Conservation (phyloP, 2,797 vertebrate species). For the Sciaenops ocellatus region DNA sequence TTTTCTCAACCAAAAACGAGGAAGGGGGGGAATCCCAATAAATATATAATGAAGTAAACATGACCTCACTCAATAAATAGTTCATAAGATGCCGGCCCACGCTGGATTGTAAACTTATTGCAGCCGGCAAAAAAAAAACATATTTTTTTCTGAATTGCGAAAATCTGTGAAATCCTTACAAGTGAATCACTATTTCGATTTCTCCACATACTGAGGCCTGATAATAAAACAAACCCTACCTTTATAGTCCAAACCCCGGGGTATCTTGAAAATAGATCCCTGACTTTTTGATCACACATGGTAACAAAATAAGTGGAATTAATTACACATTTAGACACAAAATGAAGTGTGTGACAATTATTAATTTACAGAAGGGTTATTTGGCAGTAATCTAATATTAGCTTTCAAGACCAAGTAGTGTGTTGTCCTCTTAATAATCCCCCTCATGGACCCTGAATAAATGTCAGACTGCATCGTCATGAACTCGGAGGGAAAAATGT, state of each 20-base stretch:
- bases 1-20: constrained; percentile 85
- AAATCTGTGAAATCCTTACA: constrained; percentile 65
- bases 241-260: constrained; percentile 57
- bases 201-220: constrained; percentile 62
- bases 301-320: constrained; percentile 89
- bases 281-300: constrained; percentile 82
- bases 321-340: constrained; percentile 91
- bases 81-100: constrained; percentile 87
- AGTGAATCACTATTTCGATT: constrained; percentile 64
- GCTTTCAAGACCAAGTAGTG: constrained; percentile 85
- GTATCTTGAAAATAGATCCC: constrained; percentile 76
- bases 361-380: constrained; percentile 93
- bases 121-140: constrained; percentile 64
- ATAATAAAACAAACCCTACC: constrained; percentile 61
- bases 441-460: constrained; percentile 79
- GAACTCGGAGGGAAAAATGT: constrained; percentile 61
- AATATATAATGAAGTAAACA: constrained; percentile 98
- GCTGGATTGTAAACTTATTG: constrained; percentile 83
- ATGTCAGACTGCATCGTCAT: constrained; percentile 80
- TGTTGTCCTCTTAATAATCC: constrained; percentile 70
- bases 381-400: constrained; percentile 93
- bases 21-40: constrained; percentile 93
- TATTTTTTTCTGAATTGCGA: constrained; percentile 62
- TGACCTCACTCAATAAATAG: constrained; percentile 95
- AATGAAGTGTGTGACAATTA: constrained; percentile 92